Evolutionary conservation across 2,797 vertebrate genomes (phyloP).

Genomic region (Platyrinchus mystaceus): DNA sequence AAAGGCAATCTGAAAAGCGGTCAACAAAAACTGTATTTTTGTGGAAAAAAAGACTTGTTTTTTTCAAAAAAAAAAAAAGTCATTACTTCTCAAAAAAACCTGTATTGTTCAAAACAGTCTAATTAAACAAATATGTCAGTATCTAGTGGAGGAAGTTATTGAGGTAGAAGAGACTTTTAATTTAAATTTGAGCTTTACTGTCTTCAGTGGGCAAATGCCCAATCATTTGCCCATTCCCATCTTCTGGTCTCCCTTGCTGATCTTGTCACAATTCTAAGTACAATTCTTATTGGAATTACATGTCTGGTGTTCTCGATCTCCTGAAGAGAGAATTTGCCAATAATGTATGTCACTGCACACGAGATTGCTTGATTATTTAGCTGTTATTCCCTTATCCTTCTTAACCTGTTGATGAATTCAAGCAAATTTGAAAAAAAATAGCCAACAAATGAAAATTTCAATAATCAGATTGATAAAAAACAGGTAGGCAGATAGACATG

Average conservation of each 20-base stretch:
- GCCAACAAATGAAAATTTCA: not conserved
- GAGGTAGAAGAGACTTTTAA: not conserved
- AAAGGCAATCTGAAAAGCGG: not conserved
- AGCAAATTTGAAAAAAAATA: not conserved
- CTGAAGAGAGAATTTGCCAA: not conserved
- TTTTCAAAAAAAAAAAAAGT: not conserved
- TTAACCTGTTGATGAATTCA: not conserved
- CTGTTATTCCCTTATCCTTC: not conserved
- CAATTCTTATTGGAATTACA: not conserved
- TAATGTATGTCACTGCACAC: not conserved
- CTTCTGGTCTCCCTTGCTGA: not conserved
- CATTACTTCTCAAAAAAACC: not conserved
- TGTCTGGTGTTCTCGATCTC: not conserved
- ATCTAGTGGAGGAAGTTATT: not conserved
- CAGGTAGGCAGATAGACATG: not conserved
- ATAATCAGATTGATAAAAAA: not conserved
- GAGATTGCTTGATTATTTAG: not conserved
- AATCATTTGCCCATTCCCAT: not conserved
- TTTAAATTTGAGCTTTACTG: not conserved
- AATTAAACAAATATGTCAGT: not conserved
- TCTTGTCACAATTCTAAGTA: not conserved
- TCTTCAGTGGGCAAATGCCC: not conserved
- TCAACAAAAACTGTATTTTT: not conserved
- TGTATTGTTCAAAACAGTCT: not conserved
- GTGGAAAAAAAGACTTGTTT: accelerated